Percentiles rank a stretch among this genome's conserved stretches.
phyloP scores from a whole-genome alignment of 2,113 vertebrate species.

The Lophura nycthemera region DNA sequence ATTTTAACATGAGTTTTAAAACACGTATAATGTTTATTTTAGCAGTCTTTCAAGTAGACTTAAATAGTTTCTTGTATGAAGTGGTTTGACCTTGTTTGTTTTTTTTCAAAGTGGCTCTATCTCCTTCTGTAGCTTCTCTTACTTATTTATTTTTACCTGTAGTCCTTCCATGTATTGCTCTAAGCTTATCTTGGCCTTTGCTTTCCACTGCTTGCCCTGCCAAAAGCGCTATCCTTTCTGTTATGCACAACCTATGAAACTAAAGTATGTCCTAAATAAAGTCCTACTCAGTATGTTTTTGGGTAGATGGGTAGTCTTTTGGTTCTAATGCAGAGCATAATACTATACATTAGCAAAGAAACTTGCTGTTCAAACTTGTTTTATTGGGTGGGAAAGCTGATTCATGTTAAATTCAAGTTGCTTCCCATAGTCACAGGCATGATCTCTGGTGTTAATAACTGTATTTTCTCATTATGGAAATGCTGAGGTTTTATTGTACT shows the following conservation, averaged over 20 bases:
- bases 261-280: neutral
- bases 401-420: neutral
- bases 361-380: neutral
- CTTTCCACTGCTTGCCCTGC: neutral
- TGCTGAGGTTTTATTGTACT: constrained; percentile 8
- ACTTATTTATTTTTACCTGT: neutral
- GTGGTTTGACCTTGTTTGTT: neutral
- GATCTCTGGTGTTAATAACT: neutral
- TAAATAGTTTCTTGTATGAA: neutral
- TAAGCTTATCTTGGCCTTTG: neutral
- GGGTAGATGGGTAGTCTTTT: neutral
- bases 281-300: neutral
- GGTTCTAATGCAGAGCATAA: neutral
- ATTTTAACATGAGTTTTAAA: neutral
- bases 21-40: neutral
- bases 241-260: neutral
- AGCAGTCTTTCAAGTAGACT: neutral
- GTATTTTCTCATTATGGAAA: neutral
- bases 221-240: neutral
- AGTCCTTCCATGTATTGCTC: neutral
- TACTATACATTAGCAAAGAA: neutral
- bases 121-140: neutral
- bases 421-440: neutral
- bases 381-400: neutral
- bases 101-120: rapidly evolving